Evolutionary conservation across 2,888 invertebrate genomes (phyloP).

Genomic region (Watsonalla cultraria): DNA sequence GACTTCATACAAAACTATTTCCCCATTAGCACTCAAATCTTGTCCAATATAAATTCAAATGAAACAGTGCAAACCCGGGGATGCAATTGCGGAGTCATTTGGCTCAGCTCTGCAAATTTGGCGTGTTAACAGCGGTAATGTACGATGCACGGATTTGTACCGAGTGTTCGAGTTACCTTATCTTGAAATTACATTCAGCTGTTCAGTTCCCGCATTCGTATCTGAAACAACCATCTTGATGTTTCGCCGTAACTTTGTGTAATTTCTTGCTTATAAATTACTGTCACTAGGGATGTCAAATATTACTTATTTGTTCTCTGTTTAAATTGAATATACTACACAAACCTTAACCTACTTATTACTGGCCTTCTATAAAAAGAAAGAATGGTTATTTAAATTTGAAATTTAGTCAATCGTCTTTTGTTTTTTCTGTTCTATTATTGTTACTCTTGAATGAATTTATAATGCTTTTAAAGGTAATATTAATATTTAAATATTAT

Average conservation of each 20-base stretch:
- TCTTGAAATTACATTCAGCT: slow-evolving; percentile 3
- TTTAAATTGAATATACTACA: too few species aligned
- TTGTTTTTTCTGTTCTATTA: too few species aligned
- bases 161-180: background rate
- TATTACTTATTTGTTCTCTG: too few species aligned
- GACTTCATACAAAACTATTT: background rate
- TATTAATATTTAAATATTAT: too few species aligned
- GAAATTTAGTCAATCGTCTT: too few species aligned
- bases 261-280: background rate
- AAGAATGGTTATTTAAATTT: too few species aligned
- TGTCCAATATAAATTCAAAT: background rate
- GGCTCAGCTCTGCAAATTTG: slow-evolving; percentile 22
- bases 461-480: too few species aligned
- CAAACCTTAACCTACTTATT: too few species aligned
- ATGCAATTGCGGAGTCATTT: slow-evolving; percentile 8
- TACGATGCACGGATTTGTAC: slow-evolving; percentile 13
- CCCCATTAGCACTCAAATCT: background rate
- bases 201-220: background rate
- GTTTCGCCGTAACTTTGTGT: background rate
- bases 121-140: slow-evolving; percentile 20
- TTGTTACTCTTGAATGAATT: too few species aligned
- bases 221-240: background rate
- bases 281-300: background rate
- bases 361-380: too few species aligned
- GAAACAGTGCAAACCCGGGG: background rate